Base-by-base conservation (phyloP, 2,113 vertebrate species). In the Rhinolophus sinicus region DNA sequence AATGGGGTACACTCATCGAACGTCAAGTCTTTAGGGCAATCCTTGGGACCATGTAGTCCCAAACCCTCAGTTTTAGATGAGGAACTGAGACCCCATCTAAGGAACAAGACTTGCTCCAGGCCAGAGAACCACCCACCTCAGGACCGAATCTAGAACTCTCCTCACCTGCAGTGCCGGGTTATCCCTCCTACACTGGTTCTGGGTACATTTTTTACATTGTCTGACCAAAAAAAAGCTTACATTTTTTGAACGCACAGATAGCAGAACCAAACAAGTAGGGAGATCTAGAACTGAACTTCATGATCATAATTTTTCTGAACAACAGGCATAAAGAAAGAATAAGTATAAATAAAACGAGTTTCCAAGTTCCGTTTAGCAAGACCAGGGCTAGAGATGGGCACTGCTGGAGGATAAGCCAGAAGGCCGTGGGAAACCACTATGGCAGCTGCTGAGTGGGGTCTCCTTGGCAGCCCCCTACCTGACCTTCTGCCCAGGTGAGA, bases 1-100 rank as follows among this genome's bases (percentile, higher is more conserved):
- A 81, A 26, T 0, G 11, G 30, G 11, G 18, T 24, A 1, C 10
- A 22, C 19, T 10, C 26, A 0, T 0, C 52, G 58, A 50, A 19
- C 13, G 72, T 2, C 18, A 67, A 47, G 62, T 33, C n/a, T 67
- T 50, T 3, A 7, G 21, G 18, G 35, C 28, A 69, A 73, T 4
- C 21, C 38, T 38, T 14, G 52, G 80, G 64, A 47, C 47, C 69
- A 33, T 3, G 19, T 13, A 8, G 2, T 9, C 28, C 9, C 10
- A 93, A 91, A 47, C 4, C 26, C 47, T 80, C 16, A 60, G 54
- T 67, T 80, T 93, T 16, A 83, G 58, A 58, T 14, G 7, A 81
- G 22, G 35, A 75, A n/a, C 16, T 22, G 52, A 65, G 40, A n/a
- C 26, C 38, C 18, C 73, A 9, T 50, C 33, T 72, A 87, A 21